Conservation (phyloP, 2,888 invertebrate genomes). For the Megaustenia siamemsis region DNA sequence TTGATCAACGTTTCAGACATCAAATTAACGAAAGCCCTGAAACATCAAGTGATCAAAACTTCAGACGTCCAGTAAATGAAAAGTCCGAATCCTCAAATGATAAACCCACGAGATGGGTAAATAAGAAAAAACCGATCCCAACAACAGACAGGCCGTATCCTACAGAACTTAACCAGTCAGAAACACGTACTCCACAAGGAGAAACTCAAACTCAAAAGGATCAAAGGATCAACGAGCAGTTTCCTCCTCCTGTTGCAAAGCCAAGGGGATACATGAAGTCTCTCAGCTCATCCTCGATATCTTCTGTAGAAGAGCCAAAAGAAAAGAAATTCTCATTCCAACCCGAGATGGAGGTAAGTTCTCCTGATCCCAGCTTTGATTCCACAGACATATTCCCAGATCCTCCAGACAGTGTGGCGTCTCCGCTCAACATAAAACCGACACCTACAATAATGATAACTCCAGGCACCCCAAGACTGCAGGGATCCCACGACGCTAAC, state of each 20-base stretch:
- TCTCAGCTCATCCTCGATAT: slow-evolving; percentile 46
- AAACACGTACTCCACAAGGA: too few species aligned
- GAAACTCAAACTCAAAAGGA: too few species aligned
- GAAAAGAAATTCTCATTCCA: slow-evolving; percentile 34
- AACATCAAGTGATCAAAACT: too few species aligned
- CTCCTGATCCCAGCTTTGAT: slow-evolving; percentile 19
- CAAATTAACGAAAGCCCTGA: too few species aligned
- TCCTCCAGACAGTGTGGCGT: slow-evolving; percentile 9
- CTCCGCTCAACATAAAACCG: neutral
- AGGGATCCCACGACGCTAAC: neutral
- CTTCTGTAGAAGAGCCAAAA: slow-evolving; percentile 41
- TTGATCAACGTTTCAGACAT: too few species aligned
- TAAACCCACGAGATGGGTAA: too few species aligned
- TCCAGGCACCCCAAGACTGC: slow-evolving; percentile 7
- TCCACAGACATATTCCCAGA: neutral
- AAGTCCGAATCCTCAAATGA: too few species aligned
- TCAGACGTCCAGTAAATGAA: too few species aligned
- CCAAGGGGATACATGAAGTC: slow-evolving; percentile 47
- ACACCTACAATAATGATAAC: slow-evolving; percentile 3
- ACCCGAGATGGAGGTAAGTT: slow-evolving; percentile 11
- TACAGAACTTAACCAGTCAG: too few species aligned
- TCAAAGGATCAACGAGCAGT: neutral
- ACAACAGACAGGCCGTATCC: too few species aligned
- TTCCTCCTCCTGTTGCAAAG: slow-evolving; percentile 13
- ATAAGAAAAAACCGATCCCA: too few species aligned